These are phyloP conservation scores for Hypotaenidia okinawae DNA, from an alignment of 2,797 vertebrate species.

Conservation along the genomic window DNA sequence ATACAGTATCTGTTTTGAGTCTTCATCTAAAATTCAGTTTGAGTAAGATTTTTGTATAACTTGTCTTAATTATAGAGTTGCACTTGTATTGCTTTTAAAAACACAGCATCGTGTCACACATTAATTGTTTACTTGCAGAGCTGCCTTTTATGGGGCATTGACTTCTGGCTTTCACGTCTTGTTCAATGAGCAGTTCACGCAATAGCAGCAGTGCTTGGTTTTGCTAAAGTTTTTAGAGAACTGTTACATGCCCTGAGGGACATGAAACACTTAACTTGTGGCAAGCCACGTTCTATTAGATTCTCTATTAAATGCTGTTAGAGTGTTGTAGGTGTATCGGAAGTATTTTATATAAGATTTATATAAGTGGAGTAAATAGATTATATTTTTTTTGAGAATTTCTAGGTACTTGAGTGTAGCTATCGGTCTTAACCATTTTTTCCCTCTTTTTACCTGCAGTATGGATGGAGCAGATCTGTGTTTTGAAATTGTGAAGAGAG, in stretches of 20 bases:
- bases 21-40: background rate
- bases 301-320: background rate
- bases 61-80: background rate
- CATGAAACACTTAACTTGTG: background rate
- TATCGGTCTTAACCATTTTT: conserved; percentile 38
- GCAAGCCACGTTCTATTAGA: background rate
- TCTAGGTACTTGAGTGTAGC: background rate
- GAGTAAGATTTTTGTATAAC: background rate
- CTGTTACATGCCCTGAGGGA: background rate
- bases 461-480: conserved; percentile 99
- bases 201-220: background rate
- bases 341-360: background rate
- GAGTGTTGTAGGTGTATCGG: background rate
- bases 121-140: background rate
- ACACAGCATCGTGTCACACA: background rate
- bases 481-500: conserved; percentile 98
- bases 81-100: background rate
- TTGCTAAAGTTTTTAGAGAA: background rate
- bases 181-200: background rate
- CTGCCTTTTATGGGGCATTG: background rate
- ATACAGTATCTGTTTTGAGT: background rate
- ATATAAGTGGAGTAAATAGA: background rate
- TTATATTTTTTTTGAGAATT: background rate
- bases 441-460: conserved; percentile 75
- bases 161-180: background rate